These are phyloP conservation scores for Harpegnathos saltator DNA, from an alignment of 1,140 invertebrate genomes.

Conservation along the genomic window DNA sequence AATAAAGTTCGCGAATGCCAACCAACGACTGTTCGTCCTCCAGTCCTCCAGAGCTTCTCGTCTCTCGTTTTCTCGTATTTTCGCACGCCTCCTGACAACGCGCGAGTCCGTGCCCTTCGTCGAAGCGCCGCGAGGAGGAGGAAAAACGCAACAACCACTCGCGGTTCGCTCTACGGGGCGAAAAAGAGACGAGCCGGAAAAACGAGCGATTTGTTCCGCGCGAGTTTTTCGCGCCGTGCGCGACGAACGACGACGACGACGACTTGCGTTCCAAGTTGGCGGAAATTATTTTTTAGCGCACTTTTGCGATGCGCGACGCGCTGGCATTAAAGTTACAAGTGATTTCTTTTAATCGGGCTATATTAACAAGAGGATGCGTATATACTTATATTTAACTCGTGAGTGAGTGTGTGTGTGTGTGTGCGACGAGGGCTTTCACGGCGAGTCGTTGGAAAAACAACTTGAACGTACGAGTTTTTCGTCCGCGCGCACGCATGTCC, in stretches of 20 bases:
- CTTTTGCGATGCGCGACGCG: too few relatives aligned
- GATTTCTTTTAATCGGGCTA: too few relatives aligned
- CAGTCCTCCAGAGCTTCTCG: not conserved
- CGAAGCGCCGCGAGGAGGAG: constrained; percentile 25
- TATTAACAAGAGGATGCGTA: too few relatives aligned
- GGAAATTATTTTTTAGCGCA: too few relatives aligned
- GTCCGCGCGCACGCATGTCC: too few relatives aligned
- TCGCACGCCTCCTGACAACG: not conserved
- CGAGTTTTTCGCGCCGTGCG: constrained; percentile 2
- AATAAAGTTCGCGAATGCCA: not conserved
- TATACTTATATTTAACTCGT: too few relatives aligned
- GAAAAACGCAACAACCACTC: constrained; percentile 19
- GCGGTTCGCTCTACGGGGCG: not conserved
- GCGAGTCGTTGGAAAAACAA: not conserved
- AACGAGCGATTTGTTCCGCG: constrained; percentile 6
- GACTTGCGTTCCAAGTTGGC: too few relatives aligned
- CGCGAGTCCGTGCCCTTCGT: not conserved
- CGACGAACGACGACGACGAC: not conserved
- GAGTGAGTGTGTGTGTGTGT: too few relatives aligned
- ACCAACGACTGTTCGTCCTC: not conserved
- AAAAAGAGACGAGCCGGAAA: not conserved
- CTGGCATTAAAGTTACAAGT: too few relatives aligned
- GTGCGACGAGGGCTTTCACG: not conserved
- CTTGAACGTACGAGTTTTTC: not conserved
- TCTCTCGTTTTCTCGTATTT: not conserved